These are phyloP conservation scores for Heterodera carotae DNA, from an alignment of 1,140 invertebrate species.

Conservation along the genomic window DNA sequence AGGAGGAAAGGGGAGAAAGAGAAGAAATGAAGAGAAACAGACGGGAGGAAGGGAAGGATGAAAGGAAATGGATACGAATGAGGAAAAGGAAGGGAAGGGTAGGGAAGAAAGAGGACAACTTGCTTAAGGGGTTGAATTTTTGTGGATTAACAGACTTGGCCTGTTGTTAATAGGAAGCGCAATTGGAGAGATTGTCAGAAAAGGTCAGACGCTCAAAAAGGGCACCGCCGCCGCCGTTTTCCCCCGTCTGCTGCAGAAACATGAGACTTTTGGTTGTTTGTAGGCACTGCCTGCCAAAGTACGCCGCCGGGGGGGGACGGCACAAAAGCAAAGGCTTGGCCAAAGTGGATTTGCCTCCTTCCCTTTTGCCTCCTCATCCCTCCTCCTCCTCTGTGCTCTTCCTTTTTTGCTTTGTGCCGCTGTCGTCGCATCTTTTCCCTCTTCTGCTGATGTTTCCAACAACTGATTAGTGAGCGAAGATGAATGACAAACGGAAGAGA, in stretches of 20 bases:
- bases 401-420: not conserved
- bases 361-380: too few relatives aligned
- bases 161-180: not conserved
- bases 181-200: not conserved
- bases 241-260: not conserved
- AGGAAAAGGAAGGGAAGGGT: not conserved
- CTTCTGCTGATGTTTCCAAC: not conserved
- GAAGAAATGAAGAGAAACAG: not conserved
- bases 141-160: not conserved
- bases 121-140: not conserved
- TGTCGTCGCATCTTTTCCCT: not conserved
- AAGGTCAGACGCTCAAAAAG: not conserved
- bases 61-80: not conserved
- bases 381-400: too few relatives aligned
- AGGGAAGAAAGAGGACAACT: not conserved
- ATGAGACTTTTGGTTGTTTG: slow-evolving; percentile 10
- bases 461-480: too few relatives aligned
- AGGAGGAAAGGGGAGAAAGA: not conserved
- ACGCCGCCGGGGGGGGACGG: not conserved
- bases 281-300: not conserved
- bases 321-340: not conserved
- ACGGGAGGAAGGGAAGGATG: not conserved
- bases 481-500: not conserved
- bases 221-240: not conserved
- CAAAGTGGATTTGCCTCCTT: slow-evolving; percentile 7